Percentiles rank a stretch among this genome's conserved stretches.
These are phyloP conservation scores for Dryobota labecula DNA, from an alignment of 2,888 invertebrate species.

Conservation along the genomic window DNA sequence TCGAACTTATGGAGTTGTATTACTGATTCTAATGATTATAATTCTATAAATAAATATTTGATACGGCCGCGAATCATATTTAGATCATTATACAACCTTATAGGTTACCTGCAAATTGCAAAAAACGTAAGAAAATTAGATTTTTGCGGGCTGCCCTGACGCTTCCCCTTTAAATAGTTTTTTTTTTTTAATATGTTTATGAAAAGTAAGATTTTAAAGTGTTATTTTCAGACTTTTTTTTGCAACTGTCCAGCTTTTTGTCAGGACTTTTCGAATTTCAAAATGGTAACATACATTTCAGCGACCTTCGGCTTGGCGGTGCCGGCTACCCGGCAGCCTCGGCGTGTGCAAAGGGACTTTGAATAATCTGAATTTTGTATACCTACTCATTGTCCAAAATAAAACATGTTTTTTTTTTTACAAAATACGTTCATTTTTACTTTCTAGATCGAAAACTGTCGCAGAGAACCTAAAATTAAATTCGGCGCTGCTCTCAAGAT, in stretches of 20 bases:
- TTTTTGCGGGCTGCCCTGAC: too few relatives aligned
- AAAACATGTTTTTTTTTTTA: neutral
- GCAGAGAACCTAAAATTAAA: slow-evolving; percentile 97
- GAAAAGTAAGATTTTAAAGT: neutral
- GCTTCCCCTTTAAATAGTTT: too few relatives aligned
- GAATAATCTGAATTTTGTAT: neutral
- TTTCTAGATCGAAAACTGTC: slow-evolving; percentile 94
- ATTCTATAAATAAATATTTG: too few relatives aligned
- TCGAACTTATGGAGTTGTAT: too few relatives aligned
- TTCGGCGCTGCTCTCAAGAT: slow-evolving; percentile 96
- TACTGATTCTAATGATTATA: too few relatives aligned
- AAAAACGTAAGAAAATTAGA: too few relatives aligned
- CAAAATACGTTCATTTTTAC: slow-evolving; percentile 14
- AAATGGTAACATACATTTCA: neutral
- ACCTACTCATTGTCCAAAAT: neutral
- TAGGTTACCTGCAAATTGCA: too few relatives aligned
- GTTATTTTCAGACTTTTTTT: neutral
- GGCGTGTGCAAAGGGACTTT: neutral
- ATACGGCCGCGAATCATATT: too few relatives aligned
- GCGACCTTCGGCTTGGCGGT: neutral
- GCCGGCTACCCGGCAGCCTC: neutral
- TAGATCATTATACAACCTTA: too few relatives aligned
- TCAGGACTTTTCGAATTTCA: neutral
- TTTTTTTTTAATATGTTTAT: too few relatives aligned
- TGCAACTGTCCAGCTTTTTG: neutral